These are phyloP conservation scores for Cydia strobilella DNA, from an alignment of 1,140 invertebrate genomes.

Conservation along the genomic window DNA sequence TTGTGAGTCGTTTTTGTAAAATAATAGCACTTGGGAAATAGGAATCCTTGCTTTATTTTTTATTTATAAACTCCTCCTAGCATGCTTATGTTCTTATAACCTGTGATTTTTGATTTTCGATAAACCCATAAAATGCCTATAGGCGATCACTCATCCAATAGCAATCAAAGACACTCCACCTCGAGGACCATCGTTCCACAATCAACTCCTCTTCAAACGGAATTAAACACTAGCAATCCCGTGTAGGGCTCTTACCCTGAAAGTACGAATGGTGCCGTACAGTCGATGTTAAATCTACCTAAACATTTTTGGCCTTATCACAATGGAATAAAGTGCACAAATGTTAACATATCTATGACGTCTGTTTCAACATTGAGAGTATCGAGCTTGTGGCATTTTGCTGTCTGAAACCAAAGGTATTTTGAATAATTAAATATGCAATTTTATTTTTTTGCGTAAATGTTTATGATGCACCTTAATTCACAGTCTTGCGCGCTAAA, in stretches of 20 bases:
- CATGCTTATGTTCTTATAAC: not conserved
- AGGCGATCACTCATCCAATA: not conserved
- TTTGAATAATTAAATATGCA: not conserved
- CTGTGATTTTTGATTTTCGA: not conserved
- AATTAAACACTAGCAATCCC: slow-evolving; percentile 24
- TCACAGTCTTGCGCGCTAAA: too few species aligned
- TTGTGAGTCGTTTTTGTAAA: too few species aligned
- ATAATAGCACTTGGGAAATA: too few species aligned
- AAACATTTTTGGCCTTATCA: not conserved
- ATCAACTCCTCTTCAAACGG: slow-evolving; percentile 21
- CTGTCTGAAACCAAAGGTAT: not conserved
- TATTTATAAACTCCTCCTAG: not conserved
- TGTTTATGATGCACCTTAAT: not conserved
- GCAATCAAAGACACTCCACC: slow-evolving; percentile 6
- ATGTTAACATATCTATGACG: not conserved
- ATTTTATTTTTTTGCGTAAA: not conserved
- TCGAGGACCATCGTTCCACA: slow-evolving; percentile 1
- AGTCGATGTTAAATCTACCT: not conserved
- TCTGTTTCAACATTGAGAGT: not conserved
- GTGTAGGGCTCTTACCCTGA: slow-evolving; percentile 35
- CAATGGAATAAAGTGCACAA: not conserved
- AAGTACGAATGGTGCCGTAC: not conserved
- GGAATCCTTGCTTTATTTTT: too few species aligned
- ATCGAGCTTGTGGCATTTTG: not conserved
- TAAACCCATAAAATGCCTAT: not conserved